A percentile compares a stretch with the other conserved stretches of the same genome.
phyloP scores from a whole-genome alignment of 1,140 invertebrate genomes.

The Coelopa frigida region DNA sequence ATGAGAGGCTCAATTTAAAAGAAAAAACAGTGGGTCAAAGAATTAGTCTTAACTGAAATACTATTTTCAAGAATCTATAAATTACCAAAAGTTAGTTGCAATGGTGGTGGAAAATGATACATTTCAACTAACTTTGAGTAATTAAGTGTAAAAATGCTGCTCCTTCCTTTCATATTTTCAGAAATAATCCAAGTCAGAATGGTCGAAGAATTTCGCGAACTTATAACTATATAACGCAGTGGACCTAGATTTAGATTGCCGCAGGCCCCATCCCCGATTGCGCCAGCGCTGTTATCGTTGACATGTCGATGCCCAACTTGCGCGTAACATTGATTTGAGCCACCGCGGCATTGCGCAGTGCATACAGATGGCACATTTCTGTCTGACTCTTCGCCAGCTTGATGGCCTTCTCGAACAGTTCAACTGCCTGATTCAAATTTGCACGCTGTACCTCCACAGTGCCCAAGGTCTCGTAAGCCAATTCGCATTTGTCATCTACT shows the following conservation, averaged over 20 bases:
- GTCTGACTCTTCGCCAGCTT: constrained; percentile 71
- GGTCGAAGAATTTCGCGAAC: too few relatives aligned
- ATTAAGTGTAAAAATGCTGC: too few relatives aligned
- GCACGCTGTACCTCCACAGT: constrained; percentile 84
- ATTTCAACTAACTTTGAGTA: too few relatives aligned
- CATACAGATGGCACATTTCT: constrained; percentile 83
- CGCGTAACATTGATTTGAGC: constrained; percentile 76
- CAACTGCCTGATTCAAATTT: constrained; percentile 69
- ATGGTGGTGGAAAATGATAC: too few relatives aligned
- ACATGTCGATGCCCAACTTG: constrained; percentile 60
- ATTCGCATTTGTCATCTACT: constrained; percentile 85
- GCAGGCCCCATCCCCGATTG: constrained; percentile 17
- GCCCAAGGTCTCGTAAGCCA: constrained; percentile 90
- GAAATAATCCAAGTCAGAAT: too few relatives aligned
- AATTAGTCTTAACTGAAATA: too few relatives aligned
- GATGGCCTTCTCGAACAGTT: constrained; percentile 85
- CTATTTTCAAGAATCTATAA: too few relatives aligned
- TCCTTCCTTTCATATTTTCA: too few relatives aligned
- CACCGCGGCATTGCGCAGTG: constrained; percentile 75
- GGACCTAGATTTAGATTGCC: constrained; percentile 3
- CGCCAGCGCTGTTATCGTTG: constrained; percentile 34
- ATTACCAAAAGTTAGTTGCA: too few relatives aligned
- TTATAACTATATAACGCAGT: too few relatives aligned
- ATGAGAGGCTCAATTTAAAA: too few relatives aligned
- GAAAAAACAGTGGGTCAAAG: too few relatives aligned